Conservation (phyloP, 1,140 invertebrate species). For the Micrasema longulum region DNA sequence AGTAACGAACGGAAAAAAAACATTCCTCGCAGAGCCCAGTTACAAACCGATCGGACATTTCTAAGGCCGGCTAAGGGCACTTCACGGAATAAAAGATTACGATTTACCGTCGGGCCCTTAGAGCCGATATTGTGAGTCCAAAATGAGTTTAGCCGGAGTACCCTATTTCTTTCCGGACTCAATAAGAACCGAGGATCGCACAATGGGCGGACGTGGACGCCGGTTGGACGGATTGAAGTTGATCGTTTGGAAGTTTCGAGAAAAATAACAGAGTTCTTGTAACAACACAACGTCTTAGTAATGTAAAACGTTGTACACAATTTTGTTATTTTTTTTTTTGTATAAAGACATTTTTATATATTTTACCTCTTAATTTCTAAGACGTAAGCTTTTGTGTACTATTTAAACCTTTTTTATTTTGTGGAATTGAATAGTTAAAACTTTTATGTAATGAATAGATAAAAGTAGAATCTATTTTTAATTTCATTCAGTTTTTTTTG, state of each 20-base stretch:
- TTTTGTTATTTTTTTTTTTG: no score
- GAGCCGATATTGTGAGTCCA: slow-evolving; percentile 10
- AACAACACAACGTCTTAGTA: no score
- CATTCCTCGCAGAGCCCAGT: slow-evolving; percentile 9
- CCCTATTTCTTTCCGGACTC: slow-evolving; percentile 11
- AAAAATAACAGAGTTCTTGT: slow-evolving; percentile 20
- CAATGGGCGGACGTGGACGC: slow-evolving; percentile 12
- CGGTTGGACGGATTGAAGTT: slow-evolving; percentile 16
- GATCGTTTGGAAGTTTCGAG: slow-evolving; percentile 37
- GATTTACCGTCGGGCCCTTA: slow-evolving; percentile 15
- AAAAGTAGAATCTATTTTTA: no score
- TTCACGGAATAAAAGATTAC: slow-evolving; percentile 44
- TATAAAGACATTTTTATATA: no score
- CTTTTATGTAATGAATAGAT: no score
- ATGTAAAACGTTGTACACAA: no score
- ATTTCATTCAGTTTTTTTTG: no score
- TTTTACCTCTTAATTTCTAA: no score
- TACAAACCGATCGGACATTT: slow-evolving; percentile 34
- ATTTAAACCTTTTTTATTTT: no score
- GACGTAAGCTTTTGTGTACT: no score
- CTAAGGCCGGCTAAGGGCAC: slow-evolving; percentile 21
- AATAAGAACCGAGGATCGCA: slow-evolving; percentile 1
- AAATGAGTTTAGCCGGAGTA: slow-evolving; percentile 25
- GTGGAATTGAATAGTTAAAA: no score
- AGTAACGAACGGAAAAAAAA: not conserved